Percentiles rank a stretch among this genome's conserved stretches.
Evolutionary conservation across 2,113 vertebrate species (phyloP).

Genomic region (Pterophyllum scalare): DNA sequence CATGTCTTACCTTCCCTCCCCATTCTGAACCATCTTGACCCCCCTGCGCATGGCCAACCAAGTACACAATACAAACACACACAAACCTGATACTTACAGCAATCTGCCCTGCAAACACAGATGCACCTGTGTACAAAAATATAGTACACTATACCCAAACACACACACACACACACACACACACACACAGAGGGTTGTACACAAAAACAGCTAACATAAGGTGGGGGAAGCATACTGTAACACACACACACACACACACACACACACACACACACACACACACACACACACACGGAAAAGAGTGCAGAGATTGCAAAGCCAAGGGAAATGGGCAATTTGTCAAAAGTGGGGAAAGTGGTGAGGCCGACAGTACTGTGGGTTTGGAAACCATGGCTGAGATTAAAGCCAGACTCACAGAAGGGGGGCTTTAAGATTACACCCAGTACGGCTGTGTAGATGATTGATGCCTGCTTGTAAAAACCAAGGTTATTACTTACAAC

Average conservation of each 20-base stretch:
- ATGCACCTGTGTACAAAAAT: conserved; percentile 34
- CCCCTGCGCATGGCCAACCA: conserved; percentile 46
- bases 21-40: conserved; percentile 61
- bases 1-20: conserved; percentile 48
- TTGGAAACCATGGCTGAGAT: conserved; percentile 75
- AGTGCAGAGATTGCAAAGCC: conserved; percentile 70
- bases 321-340: conserved; percentile 80
- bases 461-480: conserved; percentile 80
- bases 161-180: conserved; percentile 45
- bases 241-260: conserved; percentile 23
- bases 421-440: conserved; percentile 80
- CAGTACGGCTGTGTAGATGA: conserved; percentile 71
- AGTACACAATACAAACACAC: conserved; percentile 58
- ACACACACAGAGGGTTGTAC: conserved; percentile 35
- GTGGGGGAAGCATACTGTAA: conserved; percentile 20
- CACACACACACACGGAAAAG: conserved; percentile 12
- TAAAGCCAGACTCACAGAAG: conserved; percentile 72
- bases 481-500: conserved; percentile 76
- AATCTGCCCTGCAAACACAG: conserved; percentile 51
- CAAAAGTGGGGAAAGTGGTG: conserved; percentile 73
- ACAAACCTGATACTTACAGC: conserved; percentile 59
- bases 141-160: conserved; percentile 28
- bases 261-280: conserved; percentile 21
- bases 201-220: conserved; percentile 30
- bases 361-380: conserved; percentile 68